These are phyloP conservation scores for Nemotelus nigrinus DNA, from an alignment of 2,888 invertebrate species.

Conservation along the genomic window DNA sequence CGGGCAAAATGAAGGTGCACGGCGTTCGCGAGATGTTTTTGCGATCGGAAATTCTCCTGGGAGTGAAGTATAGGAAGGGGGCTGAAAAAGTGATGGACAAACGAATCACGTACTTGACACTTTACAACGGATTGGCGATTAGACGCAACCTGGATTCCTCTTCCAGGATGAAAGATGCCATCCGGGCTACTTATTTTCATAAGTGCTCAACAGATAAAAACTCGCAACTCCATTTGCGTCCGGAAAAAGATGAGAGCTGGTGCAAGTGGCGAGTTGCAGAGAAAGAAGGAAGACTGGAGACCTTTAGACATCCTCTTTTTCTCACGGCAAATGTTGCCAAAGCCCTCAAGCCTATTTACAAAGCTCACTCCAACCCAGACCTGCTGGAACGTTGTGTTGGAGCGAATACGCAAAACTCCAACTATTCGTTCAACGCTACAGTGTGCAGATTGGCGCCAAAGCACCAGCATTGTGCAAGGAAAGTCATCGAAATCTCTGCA, in stretches of 20 bases:
- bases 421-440: background rate
- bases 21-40: background rate
- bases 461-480: background rate
- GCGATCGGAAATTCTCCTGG: background rate
- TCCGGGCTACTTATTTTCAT: too few species aligned
- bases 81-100: background rate
- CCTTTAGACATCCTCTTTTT: background rate
- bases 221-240: background rate
- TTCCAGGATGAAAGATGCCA: too few species aligned
- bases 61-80: background rate
- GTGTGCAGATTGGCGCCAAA: background rate
- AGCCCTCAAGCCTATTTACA: constrained; percentile 6
- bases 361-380: background rate
- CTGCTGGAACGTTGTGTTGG: too few species aligned
- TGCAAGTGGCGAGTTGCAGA: constrained; percentile 8
- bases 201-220: background rate
- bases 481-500: background rate
- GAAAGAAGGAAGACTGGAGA: background rate
- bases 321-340: background rate
- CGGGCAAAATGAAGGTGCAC: constrained; percentile 18
- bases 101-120: background rate
- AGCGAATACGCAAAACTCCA: too few species aligned
- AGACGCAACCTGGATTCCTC: background rate
- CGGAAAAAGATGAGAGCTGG: background rate
- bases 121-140: background rate